Base-by-base conservation (phyloP, 2,113 vertebrate species). In the Perognathus longimembris region DNA sequence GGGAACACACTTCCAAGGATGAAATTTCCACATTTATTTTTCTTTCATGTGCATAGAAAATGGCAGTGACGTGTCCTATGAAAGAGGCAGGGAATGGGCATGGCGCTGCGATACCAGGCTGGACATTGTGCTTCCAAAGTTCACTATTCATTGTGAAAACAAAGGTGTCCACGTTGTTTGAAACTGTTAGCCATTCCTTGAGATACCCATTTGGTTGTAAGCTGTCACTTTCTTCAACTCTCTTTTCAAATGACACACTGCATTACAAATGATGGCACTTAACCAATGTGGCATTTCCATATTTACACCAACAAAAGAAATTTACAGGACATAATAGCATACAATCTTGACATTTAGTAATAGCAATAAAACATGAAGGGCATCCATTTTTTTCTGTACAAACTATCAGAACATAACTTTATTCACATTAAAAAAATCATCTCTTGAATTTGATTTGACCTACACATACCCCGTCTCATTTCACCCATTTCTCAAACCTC, bases 281-380 rank as follows among this genome's bases (percentile, higher is more conserved):
- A 98, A 98, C 98, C 98, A 97, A 98, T 90, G 98, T 98, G 98
- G 98, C 98, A 98, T 98, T 98, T 98, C 97, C 98, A 97, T 99
- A 99, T 99, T 99, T 99, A 99, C 99, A 99, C 98, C 97, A 98
- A 98, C 97, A 42, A 98, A 98, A 98, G 97, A 98, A 99, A 99
- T 99, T 98, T 99, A 99, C 99, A 99, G 98, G 98, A 99, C 98
- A 98, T 97, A 97, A 98, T 98, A 99, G 98, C 98, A 98, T 98
- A 99, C 98, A 98, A 98, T 97, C 98, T 97, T 96, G 97, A 99
- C 98, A 99, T 98, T 98, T 98, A 98, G 98, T 98, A 99, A 97
- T 98, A 98, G 98, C 98, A 97, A 98, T 98, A 98, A 98, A 98
- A 98, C 98, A 97, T 97, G 95, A 97, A 97, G 98, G 97, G 98